phyloP scores from a whole-genome alignment of 2,113 vertebrate genomes.

The Anseranas semipalmata region DNA sequence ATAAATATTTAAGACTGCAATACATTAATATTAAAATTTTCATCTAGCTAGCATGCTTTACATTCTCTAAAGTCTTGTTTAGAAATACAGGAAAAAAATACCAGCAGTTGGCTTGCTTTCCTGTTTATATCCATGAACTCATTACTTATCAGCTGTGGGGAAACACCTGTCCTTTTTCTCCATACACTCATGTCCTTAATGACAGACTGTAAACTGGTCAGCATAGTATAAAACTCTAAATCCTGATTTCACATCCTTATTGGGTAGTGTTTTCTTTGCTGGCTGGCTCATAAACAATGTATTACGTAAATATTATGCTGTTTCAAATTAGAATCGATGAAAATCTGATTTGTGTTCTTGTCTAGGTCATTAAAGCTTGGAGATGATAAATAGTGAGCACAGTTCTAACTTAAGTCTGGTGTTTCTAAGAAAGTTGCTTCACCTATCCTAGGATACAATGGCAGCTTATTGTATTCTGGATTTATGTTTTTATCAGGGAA shows the following conservation, averaged over 20 bases:
- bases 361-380: background rate
- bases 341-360: background rate
- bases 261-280: background rate
- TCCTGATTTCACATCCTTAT: background rate
- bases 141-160: background rate
- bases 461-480: background rate
- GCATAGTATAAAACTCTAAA: background rate
- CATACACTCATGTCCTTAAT: background rate
- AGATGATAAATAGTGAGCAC: background rate
- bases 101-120: background rate
- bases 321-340: background rate
- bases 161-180: constrained; percentile 39
- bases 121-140: constrained; percentile 37
- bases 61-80: background rate
- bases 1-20: constrained; percentile 31
- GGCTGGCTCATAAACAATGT: background rate
- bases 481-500: background rate
- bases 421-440: background rate
- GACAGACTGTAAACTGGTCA: background rate
- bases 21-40: background rate
- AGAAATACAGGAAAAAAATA: background rate
- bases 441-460: background rate
- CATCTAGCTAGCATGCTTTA: background rate
- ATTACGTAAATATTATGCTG: background rate
- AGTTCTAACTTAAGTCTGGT: background rate